A percentile compares a stretch with the other conserved stretches of the same genome.
These are phyloP conservation scores for Halictus rubicundus DNA, from an alignment of 1,140 invertebrate genomes.

Conservation along the genomic window DNA sequence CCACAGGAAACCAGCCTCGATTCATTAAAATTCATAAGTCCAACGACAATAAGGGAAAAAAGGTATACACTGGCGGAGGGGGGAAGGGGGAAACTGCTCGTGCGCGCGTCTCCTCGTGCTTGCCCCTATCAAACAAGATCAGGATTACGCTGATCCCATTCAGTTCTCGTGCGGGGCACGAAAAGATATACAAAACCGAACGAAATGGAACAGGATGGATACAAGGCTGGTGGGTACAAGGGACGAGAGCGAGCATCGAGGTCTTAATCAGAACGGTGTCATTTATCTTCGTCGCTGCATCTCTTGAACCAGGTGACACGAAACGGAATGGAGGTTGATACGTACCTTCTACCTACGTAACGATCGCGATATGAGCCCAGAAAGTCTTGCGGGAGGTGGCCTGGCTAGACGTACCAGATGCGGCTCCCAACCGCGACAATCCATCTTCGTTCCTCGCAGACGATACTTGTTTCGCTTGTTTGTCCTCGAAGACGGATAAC, in stretches of 20 bases:
- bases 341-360: constrained; percentile 25
- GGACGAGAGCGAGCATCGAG: constrained; percentile 26
- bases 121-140: constrained; percentile 31
- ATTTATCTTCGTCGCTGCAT: constrained; percentile 52
- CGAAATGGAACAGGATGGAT: constrained; percentile 25
- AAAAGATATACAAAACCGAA: constrained; percentile 15
- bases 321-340: constrained; percentile 41
- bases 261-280: constrained; percentile 53
- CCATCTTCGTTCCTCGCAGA: constrained; percentile 41
- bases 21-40: constrained; percentile 43
- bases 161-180: neutral
- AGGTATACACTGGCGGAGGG: too few species aligned
- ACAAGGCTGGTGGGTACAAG: neutral
- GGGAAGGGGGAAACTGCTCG: neutral
- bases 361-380: constrained; percentile 50
- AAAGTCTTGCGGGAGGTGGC: constrained; percentile 34
- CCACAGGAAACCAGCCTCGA: constrained; percentile 5
- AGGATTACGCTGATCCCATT: constrained; percentile 14
- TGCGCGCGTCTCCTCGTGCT: neutral
- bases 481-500: constrained; percentile 41
- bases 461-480: constrained; percentile 48
- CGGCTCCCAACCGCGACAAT: constrained; percentile 35
- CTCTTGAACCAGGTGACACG: constrained; percentile 50
- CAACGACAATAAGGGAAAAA: neutral
- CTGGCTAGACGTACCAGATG: constrained; percentile 41